Conservation (phyloP, 2,888 invertebrate genomes). For the Acanthoscelides obtectus region DNA sequence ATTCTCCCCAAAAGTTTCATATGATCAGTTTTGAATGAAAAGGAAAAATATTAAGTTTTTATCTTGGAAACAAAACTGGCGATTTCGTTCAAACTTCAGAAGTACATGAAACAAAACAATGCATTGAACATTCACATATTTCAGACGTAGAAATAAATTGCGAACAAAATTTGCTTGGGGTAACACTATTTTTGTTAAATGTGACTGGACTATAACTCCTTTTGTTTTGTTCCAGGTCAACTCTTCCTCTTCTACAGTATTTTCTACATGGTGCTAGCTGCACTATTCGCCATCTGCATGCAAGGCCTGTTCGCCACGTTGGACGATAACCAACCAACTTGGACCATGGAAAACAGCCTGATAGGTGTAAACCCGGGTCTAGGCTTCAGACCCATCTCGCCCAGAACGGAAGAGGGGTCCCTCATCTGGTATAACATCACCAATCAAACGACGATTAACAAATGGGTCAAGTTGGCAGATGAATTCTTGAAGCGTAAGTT, state of each 20-base stretch:
- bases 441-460: conserved; percentile 49
- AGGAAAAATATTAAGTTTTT: too few species aligned
- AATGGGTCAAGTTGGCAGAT: conserved; percentile 55
- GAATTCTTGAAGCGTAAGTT: conserved; percentile 56
- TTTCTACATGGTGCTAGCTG: conserved; percentile 80
- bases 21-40: too few species aligned
- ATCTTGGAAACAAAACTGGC: too few species aligned
- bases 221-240: conserved; percentile 61
- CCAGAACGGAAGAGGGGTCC: conserved; percentile 54
- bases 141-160: too few species aligned
- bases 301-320: conserved; percentile 72
- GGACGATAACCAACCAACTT: conserved; percentile 66
- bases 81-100: too few species aligned
- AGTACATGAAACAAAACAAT: too few species aligned
- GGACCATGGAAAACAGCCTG: conserved; percentile 68
- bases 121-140: too few species aligned
- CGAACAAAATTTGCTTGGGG: too few species aligned
- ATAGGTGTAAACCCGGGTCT: conserved; percentile 66
- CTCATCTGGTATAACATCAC: conserved; percentile 56
- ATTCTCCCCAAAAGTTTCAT: too few species aligned
- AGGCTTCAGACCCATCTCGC: conserved; percentile 59
- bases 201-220: too few species aligned
- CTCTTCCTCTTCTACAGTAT: conserved; percentile 79
- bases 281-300: conserved; percentile 83
- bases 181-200: too few species aligned